These are phyloP conservation scores for Neodiprion fabricii DNA, from an alignment of 1,140 invertebrate genomes.

Conservation along the genomic window DNA sequence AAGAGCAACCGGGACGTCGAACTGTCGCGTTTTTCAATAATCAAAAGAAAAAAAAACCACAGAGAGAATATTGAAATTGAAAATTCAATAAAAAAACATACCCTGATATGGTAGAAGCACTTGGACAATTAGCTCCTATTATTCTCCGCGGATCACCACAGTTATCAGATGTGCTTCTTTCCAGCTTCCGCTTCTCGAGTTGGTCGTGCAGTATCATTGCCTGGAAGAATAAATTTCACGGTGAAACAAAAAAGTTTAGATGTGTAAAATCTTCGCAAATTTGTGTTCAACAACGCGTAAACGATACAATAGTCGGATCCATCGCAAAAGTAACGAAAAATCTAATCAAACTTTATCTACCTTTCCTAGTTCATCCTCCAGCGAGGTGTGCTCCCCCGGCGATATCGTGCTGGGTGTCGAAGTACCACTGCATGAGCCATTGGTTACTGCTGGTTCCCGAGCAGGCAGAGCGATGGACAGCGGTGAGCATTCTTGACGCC, in stretches of 20 bases:
- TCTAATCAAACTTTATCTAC: conserved; percentile 33
- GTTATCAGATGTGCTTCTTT: conserved; percentile 53
- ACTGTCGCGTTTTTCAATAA: neutral
- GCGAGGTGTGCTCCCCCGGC: conserved; percentile 62
- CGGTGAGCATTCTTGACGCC: conserved; percentile 58
- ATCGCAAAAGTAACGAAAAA: neutral
- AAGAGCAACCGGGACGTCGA: neutral
- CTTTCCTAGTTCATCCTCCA: conserved; percentile 65
- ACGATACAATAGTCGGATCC: neutral
- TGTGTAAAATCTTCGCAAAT: neutral
- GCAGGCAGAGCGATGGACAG: conserved; percentile 56
- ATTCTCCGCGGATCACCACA: conserved; percentile 47
- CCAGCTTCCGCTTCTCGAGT: conserved; percentile 52
- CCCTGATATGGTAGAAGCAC: conserved; percentile 53
- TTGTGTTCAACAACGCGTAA: neutral
- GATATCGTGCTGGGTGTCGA: conserved; percentile 70
- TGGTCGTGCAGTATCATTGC: conserved; percentile 56
- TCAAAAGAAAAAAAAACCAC: neutral
- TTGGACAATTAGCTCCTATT: conserved; percentile 45
- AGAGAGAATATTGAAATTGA: neutral
- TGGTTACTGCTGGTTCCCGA: conserved; percentile 44
- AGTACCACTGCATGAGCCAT: conserved; percentile 62
- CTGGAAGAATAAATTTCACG: conserved; percentile 34
- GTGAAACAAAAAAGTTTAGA: too few species aligned
- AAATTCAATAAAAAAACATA: conserved; percentile 30